Percentiles rank a stretch among this genome's conserved stretches.
Evolutionary conservation across 2,797 vertebrate species (phyloP).

Genomic region (Eupleurogrammus muticus): DNA sequence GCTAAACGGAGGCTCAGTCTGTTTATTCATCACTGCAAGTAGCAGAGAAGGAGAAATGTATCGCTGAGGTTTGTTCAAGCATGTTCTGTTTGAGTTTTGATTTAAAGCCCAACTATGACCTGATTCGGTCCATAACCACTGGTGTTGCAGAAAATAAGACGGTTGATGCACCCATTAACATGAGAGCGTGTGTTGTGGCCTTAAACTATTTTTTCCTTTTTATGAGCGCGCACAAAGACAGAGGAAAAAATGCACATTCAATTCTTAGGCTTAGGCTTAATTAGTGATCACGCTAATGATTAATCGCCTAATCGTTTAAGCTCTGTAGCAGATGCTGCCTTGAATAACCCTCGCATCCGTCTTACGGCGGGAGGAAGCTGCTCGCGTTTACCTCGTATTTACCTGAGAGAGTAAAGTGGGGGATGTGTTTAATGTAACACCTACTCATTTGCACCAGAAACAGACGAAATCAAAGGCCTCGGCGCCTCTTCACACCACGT

Average conservation of each 20-base stretch:
- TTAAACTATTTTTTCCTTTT: neutral
- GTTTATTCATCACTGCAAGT: slow-evolving; percentile 53
- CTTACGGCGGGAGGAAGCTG: neutral
- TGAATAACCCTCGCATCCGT: neutral
- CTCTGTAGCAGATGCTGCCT: neutral
- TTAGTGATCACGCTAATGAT: neutral
- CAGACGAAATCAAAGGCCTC: slow-evolving; percentile 62
- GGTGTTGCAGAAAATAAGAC: slow-evolving; percentile 46
- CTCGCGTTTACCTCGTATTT: neutral
- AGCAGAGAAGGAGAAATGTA: slow-evolving; percentile 41
- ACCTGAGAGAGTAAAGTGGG: slow-evolving; percentile 61
- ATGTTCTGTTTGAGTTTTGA: slow-evolving; percentile 34
- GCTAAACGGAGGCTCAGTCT: slow-evolving; percentile 39
- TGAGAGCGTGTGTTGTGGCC: neutral
- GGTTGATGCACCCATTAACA: slow-evolving; percentile 22
- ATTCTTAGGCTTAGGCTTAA: too few relatives aligned
- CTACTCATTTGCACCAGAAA: slow-evolving; percentile 68
- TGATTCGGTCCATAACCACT: slow-evolving; percentile 28
- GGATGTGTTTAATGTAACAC: slow-evolving; percentile 73
- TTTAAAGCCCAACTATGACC: slow-evolving; percentile 56
- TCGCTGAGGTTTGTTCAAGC: slow-evolving; percentile 66
- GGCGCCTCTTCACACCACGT: slow-evolving; percentile 33
- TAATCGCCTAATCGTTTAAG: neutral
- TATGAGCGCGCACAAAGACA: too few relatives aligned
- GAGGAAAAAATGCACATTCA: too few relatives aligned